Evolutionary conservation across 2,888 invertebrate species (phyloP), one percentile per base, ranked within the genome.

Genomic region (Resseliella maxima): DNA sequence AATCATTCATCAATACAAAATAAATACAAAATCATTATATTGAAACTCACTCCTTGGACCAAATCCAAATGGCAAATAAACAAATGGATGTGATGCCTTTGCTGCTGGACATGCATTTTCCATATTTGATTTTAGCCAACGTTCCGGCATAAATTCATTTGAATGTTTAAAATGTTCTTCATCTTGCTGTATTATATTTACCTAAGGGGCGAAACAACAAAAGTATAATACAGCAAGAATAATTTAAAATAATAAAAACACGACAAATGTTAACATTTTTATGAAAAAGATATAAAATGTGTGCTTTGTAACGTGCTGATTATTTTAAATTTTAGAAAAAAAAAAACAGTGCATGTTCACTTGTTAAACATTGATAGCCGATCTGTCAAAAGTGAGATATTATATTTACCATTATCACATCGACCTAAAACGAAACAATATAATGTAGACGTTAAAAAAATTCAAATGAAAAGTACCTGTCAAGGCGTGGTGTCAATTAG

Each of bases 161-260:
- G 95, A 92, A 21, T 92, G 91, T 0, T 93, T 92, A 88, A 94
- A 96, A 88, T 95, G 93, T 86, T 93, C 90, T 21, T 94, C 94
- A 89, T 92, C 92, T 88, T 93, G 91, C 85, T 94, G 93, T 88
- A 94, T 93, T 24, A 93, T 92, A 94, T 93, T 88, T 95, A 94
- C 87, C 95, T 95, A 89, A 96, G 94, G 86, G 96, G n/a, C n/a
- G n/a, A n/a, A n/a, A n/a, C 92, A 0, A 96, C 93, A 89, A 95
- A 94, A 0, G 95, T 93, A 94, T 95, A 90, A 41, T 38, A 24
- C n/a, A n/a, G n/a, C n/a, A n/a, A n/a, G n/a, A n/a, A n/a, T n/a
- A n/a, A n/a, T n/a, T n/a, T n/a, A n/a, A n/a, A n/a, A n/a, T n/a
- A n/a, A n/a, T n/a, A n/a, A n/a, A n/a, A n/a, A n/a, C n/a, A n/a